phyloP scores from a whole-genome alignment of 2,888 invertebrate species.

The Melipona beecheii region DNA sequence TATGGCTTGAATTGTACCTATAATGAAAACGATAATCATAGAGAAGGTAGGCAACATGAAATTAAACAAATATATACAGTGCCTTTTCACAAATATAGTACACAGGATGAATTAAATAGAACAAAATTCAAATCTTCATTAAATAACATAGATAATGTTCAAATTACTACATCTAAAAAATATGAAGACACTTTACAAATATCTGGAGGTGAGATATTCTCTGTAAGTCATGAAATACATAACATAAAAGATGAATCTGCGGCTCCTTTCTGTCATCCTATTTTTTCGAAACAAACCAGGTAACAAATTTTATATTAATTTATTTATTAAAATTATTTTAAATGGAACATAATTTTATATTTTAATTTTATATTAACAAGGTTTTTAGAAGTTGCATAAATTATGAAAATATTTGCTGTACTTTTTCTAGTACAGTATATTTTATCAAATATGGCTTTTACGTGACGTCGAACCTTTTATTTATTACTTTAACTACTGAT shows the following conservation, averaged over 20 bases:
- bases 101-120: slow-evolving; percentile 46
- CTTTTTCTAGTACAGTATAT: background rate
- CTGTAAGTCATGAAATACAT: slow-evolving; percentile 87
- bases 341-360: background rate
- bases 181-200: slow-evolving; percentile 45
- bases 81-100: slow-evolving; percentile 53
- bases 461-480: slow-evolving; percentile 21
- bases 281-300: slow-evolving; percentile 83
- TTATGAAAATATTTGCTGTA: background rate
- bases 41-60: slow-evolving; percentile 50
- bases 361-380: background rate
- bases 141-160: slow-evolving; percentile 49
- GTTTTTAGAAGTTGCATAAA: background rate
- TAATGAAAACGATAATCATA: slow-evolving; percentile 20
- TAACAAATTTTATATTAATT: slow-evolving; percentile 28
- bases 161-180: slow-evolving; percentile 20
- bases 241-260: slow-evolving; percentile 85
- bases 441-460: slow-evolving; percentile 5
- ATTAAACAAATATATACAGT: slow-evolving; percentile 49
- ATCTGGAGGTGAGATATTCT: slow-evolving; percentile 86
- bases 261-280: slow-evolving; percentile 82
- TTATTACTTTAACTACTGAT: slow-evolving; percentile 36
- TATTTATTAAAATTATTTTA: slow-evolving; percentile 1
- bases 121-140: slow-evolving; percentile 49
- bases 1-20: slow-evolving; percentile 38